Evolutionary conservation across 2,888 invertebrate species (phyloP), one percentile per base, ranked within the genome.

Genomic region (Pilophorus perplexus): DNA sequence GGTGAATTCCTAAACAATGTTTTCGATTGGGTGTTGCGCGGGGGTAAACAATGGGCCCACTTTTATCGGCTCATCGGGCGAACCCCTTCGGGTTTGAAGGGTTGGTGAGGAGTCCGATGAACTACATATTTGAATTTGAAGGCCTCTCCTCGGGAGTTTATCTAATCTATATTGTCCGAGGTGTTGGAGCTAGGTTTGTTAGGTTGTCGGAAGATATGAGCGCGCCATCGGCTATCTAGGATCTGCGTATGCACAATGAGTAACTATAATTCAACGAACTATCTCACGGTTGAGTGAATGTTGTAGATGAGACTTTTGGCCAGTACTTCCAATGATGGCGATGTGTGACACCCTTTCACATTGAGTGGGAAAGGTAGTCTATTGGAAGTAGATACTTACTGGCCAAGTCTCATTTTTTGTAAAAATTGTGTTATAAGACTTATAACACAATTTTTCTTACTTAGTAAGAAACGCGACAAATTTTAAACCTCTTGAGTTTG

Each of bases 111-210:
- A n/a, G n/a, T n/a, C n/a, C n/a, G n/a, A 42, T n/a, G 22, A 55
- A 55, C 55, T 55, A 55, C 38, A n/a, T n/a, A n/a, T 55, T 52
- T 52, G 28, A 52, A 52, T 52, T 52, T 14, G 52, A 52, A 52
- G 18, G 52, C 28, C 18, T 12, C 14, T n/a, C 14, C 18, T 33
- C 10, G 18, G 16, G 52, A 25, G 52, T 52, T 52, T 52, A 52
- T 52, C 55, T 38, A 18, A 55, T 55, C 38, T 33, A 22, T n/a
- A 55, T 55, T 55, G 55, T 55, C 38, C 55, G 55, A 55, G 38
- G 55, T 55, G 55, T 55, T 55, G 55, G 20, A 3, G 55, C 55
- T 28, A 25, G 18, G 55, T 33, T 55, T 16, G 16, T 55, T 38
- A 20, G 38, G 22, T 42, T 5, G 6, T 5, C 6, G 42, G n/a